Conservation (phyloP, 92 coral and sea anemone genomes). For the Pocillopora grandis region DNA sequence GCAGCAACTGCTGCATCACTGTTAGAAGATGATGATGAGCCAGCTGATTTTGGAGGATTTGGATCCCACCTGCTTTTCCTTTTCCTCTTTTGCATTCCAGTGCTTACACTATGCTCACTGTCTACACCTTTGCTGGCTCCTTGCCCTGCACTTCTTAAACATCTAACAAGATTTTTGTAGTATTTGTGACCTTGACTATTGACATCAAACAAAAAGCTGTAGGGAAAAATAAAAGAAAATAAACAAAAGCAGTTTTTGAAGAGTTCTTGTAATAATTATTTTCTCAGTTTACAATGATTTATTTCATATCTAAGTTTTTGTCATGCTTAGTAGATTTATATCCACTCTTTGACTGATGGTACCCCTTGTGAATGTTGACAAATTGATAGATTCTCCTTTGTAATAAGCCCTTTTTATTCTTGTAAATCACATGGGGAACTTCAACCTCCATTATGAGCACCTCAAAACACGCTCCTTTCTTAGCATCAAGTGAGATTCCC, state of each 20-base stretch:
- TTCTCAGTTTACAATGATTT: too few species aligned
- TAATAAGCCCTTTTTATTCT: too few species aligned
- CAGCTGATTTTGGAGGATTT: slow-evolving; percentile 5
- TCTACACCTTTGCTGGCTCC: slow-evolving; percentile 9
- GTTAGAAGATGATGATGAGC: slow-evolving; percentile 40
- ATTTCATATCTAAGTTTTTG: too few species aligned
- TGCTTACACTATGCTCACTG: slow-evolving; percentile 17
- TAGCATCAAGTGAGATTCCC: too few species aligned
- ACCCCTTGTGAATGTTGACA: too few species aligned
- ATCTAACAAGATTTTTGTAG: slow-evolving; percentile 44
- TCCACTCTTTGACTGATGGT: too few species aligned
- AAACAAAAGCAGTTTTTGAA: not conserved
- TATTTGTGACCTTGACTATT: slow-evolving; percentile 62
- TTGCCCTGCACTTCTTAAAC: not conserved
- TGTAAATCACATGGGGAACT: too few species aligned
- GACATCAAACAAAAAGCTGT: slow-evolving; percentile 52
- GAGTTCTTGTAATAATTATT: too few species aligned
- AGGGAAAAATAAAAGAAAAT: not conserved
- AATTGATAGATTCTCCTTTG: too few species aligned
- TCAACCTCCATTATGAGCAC: too few species aligned
- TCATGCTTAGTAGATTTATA: too few species aligned
- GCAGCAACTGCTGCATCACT: slow-evolving; percentile 88
- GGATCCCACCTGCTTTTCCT: slow-evolving; percentile 78
- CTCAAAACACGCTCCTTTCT: too few species aligned
- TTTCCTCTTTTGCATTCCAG: slow-evolving; percentile 54